Percentiles rank a stretch among this genome's conserved stretches.
These are phyloP conservation scores for Microtus pennsylvanicus DNA, from an alignment of 2,113 vertebrate genomes.

Conservation along the genomic window DNA sequence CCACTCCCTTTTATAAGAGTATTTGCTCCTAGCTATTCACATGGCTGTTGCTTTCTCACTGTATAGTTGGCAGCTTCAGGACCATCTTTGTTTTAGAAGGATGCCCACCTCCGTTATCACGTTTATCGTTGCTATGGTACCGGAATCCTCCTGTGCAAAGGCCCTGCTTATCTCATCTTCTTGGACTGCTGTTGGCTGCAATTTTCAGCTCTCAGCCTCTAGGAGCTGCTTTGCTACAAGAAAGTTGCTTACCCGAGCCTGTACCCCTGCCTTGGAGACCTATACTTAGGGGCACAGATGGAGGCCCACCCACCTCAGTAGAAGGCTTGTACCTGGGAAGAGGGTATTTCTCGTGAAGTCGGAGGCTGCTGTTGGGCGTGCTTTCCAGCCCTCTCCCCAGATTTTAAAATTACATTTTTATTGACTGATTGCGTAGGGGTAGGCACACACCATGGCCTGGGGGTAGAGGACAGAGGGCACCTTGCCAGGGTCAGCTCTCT, in stretches of 20 bases:
- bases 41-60: not conserved
- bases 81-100: not conserved
- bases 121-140: not conserved
- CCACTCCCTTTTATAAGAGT: not conserved
- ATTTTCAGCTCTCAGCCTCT: not conserved
- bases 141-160: not conserved
- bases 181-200: not conserved
- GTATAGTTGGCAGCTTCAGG: not conserved
- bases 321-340: not conserved
- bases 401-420: not conserved
- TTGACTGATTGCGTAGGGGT: not conserved
- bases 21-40: not conserved
- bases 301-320: not conserved
- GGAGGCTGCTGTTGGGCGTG: not conserved
- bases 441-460: no score
- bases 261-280: not conserved
- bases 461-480: not conserved
- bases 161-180: not conserved
- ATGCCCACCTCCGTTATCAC: not conserved
- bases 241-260: not conserved
- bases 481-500: not conserved
- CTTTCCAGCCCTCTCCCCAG: not conserved
- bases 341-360: not conserved
- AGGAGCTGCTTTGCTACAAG: not conserved
- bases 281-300: not conserved